These are phyloP conservation scores for Drosophila persimilis DNA, from an alignment of 1,140 invertebrate species.

Conservation along the genomic window DNA sequence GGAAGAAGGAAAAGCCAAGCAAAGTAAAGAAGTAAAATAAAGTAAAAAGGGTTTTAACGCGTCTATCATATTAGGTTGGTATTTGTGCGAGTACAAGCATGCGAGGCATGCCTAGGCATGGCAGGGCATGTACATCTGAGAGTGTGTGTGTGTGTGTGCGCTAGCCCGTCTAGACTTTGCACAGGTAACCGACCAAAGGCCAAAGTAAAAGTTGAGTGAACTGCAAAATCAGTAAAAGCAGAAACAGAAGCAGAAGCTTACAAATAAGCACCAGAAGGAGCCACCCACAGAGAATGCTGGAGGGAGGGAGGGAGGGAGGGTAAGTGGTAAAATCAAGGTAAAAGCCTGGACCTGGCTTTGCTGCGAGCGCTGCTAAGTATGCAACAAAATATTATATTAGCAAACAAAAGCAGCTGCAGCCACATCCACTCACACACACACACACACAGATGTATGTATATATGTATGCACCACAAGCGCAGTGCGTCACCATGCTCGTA, in stretches of 20 bases:
- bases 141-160: constrained; percentile 5
- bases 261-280: constrained; percentile 46
- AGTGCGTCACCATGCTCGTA: constrained; percentile 57
- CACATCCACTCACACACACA: constrained; percentile 22
- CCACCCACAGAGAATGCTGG: background rate
- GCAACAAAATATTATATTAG: constrained; percentile 75
- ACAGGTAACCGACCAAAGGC: constrained; percentile 55
- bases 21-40: constrained; percentile 35
- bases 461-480: constrained; percentile 52
- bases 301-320: background rate
- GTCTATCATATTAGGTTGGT: constrained; percentile 63
- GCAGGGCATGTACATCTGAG: no score
- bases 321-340: constrained; percentile 8
- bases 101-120: no score
- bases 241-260: constrained; percentile 29
- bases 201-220: constrained; percentile 70
- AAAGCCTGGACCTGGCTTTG: constrained; percentile 7
- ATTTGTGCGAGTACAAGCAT: constrained; percentile 5
- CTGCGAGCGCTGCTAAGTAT: constrained; percentile 38
- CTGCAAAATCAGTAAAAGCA: constrained; percentile 42
- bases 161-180: constrained; percentile 60
- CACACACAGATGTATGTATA: constrained; percentile 3
- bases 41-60: constrained; percentile 56
- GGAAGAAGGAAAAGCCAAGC: constrained; percentile 3
- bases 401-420: constrained; percentile 72